Percentiles rank a stretch among this genome's conserved stretches.
These are phyloP conservation scores for Desoria tigrina DNA, from an alignment of 2,888 invertebrate genomes.

Conservation along the genomic window DNA sequence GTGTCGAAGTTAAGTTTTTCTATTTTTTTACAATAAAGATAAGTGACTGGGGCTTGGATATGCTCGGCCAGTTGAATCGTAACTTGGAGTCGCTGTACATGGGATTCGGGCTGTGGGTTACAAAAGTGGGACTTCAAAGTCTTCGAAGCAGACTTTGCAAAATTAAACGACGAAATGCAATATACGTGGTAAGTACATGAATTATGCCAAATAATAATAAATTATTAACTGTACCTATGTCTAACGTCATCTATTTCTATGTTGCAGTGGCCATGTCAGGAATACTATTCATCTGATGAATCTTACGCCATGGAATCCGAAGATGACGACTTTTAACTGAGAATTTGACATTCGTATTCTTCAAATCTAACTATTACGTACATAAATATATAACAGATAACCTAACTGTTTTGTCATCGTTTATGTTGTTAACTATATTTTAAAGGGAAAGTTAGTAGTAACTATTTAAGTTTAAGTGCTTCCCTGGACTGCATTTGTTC, in stretches of 20 bases:
- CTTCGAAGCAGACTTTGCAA: slow-evolving; percentile 22
- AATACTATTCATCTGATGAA: slow-evolving; percentile 38
- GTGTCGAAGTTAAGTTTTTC: neutral
- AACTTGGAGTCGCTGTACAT: slow-evolving; percentile 34
- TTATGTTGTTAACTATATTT: too few relatives aligned
- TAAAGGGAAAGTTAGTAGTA: too few relatives aligned
- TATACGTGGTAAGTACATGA: slow-evolving; percentile 28
- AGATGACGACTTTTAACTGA: too few relatives aligned
- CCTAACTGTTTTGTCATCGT: too few relatives aligned
- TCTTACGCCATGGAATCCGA: slow-evolving; percentile 37
- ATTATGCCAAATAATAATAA: neutral
- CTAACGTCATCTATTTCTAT: neutral
- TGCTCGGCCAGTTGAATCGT: slow-evolving; percentile 28
- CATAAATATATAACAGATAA: too few relatives aligned
- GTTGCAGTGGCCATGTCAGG: slow-evolving; percentile 25
- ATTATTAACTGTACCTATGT: neutral
- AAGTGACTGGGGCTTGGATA: slow-evolving; percentile 38
- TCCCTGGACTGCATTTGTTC: too few relatives aligned
- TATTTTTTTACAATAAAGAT: slow-evolving; percentile 21
- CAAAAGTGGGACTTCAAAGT: slow-evolving; percentile 20
- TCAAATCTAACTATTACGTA: too few relatives aligned
- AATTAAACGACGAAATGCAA: slow-evolving; percentile 30
- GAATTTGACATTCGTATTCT: too few relatives aligned
- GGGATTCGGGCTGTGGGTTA: slow-evolving; percentile 34
- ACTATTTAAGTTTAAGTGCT: too few relatives aligned